Base-by-base conservation (phyloP, 2,797 vertebrate species). In the Perodicticus potto region DNA sequence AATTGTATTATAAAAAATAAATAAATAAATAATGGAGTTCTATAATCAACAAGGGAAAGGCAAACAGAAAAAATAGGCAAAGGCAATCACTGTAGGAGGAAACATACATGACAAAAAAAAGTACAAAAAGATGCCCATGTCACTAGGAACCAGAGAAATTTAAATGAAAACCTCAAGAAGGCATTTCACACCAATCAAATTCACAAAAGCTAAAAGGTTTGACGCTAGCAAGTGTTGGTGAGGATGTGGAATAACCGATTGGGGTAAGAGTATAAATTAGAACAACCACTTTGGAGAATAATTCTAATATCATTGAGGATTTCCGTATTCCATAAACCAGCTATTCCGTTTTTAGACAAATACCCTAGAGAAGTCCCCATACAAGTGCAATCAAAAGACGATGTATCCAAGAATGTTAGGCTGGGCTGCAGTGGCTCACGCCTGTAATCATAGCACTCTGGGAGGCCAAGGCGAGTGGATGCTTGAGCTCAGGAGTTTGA, bases 201-300 rank as follows among this genome's bases (percentile, higher is more conserved):
- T 59, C 14, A 43, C 37, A 69, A 88, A 72, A 61, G 76, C 20
- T 43, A 43, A 73, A 77, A 90, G 85, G 5, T 14, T 9, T 78
- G 69, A 77, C 43, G 61, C 73, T 32, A 69, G 13, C 91, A 93
- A 65, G 7, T 37, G 70, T 32, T 70, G 89, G 69, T 65, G 23
- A 92, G 53, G 23, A 78, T 20, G 23, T 70, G 12, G 59, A 25
- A 22, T 59, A 53, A 86, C 70, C 61, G 29, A 77, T 70, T 45
- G 5, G 0, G n/a, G 59, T 43, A 40, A 92, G 22, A 16, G 17
- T 23, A 2, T 61, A 27, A 37, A 53, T 59, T 29, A 73, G 53
- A 72, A 85, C 65, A 84, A n/a, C 40, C 67, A 73, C 73, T 78
- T 77, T 67, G 29, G 32, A 69, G 11, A 95, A 82, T 69, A 91